These are phyloP conservation scores for Salvelinus fontinalis DNA, from an alignment of 2,113 vertebrate genomes.

Conservation along the genomic window DNA sequence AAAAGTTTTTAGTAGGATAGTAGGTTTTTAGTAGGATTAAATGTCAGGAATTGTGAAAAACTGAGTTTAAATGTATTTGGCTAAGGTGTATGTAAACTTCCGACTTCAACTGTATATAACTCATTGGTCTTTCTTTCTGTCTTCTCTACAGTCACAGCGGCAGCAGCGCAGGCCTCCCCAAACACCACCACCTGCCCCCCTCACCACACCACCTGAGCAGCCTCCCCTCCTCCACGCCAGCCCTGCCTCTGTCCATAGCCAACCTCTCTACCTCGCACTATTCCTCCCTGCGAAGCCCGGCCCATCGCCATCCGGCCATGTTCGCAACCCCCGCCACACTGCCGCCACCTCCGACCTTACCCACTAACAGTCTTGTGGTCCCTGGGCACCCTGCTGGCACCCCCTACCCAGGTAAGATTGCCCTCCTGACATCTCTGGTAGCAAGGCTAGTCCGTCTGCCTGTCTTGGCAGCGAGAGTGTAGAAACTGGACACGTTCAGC, in stretches of 20 bases:
- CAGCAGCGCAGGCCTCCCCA: slow-evolving; percentile 83
- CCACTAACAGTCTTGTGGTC: slow-evolving; percentile 94
- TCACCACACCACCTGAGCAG: slow-evolving; percentile 77
- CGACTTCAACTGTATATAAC: neutral
- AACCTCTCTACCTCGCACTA: slow-evolving; percentile 95
- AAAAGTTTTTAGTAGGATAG: no score
- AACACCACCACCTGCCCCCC: slow-evolving; percentile 80
- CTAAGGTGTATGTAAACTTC: no score
- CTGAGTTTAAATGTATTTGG: no score
- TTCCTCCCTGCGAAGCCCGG: slow-evolving; percentile 87
- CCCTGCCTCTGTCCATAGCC: slow-evolving; percentile 87
- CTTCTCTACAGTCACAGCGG: slow-evolving; percentile 80
- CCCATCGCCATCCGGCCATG: slow-evolving; percentile 95
- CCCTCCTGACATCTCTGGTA: slow-evolving; percentile 12
- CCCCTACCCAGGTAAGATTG: slow-evolving; percentile 77
- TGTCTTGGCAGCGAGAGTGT: slow-evolving; percentile 4
- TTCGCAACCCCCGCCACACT: slow-evolving; percentile 93
- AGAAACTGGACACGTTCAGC: no score
- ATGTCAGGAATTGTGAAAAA: no score
- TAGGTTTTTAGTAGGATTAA: no score
- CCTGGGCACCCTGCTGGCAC: slow-evolving; percentile 92
- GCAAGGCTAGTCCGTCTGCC: slow-evolving; percentile 1
- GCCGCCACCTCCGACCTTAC: slow-evolving; percentile 93
- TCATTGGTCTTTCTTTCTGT: neutral
- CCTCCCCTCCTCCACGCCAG: slow-evolving; percentile 81